phyloP scores from a whole-genome alignment of 2,113 vertebrate species.

The Orientallactaga bullata region DNA sequence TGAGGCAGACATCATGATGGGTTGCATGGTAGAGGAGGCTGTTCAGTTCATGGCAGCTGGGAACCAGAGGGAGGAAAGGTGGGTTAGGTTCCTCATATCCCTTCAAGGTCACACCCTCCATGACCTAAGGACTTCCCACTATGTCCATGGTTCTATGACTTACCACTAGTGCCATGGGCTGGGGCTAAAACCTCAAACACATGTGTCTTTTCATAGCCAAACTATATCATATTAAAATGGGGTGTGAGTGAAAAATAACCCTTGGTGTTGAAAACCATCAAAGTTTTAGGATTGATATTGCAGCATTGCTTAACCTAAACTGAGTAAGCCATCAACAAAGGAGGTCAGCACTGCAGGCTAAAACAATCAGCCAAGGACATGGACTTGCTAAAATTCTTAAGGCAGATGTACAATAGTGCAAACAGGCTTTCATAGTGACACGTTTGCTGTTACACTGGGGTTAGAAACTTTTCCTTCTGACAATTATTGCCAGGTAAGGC shows the following conservation, averaged over 20 bases:
- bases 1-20: background rate
- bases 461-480: background rate
- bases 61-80: background rate
- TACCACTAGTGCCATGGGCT: background rate
- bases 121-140: background rate
- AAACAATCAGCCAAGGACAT: background rate
- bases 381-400: background rate
- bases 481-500: too few relatives aligned
- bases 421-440: background rate
- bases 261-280: background rate
- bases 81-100: background rate
- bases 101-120: too few relatives aligned
- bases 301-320: background rate
- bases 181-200: background rate
- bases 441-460: background rate
- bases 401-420: background rate
- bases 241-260: background rate
- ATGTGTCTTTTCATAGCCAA: background rate
- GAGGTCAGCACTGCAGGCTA: background rate
- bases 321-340: too few relatives aligned
- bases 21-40: background rate
- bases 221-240: background rate
- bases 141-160: background rate
- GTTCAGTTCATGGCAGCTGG: background rate
- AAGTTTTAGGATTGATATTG: background rate